These are phyloP conservation scores for Periphyllus acericola DNA, from an alignment of 2,888 invertebrate genomes.

Conservation along the genomic window DNA sequence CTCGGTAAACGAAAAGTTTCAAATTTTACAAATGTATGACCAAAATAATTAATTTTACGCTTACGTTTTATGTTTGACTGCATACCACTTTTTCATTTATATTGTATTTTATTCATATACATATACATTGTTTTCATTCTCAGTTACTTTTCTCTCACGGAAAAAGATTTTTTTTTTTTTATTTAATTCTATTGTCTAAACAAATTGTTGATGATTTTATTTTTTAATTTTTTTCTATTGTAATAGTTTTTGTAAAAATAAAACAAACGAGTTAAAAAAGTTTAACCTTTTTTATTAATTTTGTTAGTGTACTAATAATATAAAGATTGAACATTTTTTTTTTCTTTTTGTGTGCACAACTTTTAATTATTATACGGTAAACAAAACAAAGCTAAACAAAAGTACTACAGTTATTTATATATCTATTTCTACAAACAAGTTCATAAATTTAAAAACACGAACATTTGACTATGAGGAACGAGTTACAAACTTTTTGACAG, in stretches of 20 bases:
- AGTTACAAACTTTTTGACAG: background rate
- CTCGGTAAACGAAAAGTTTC: no score
- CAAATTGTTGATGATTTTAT: slow-evolving; percentile 6
- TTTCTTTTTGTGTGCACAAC: background rate
- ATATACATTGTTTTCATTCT: background rate
- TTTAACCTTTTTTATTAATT: slow-evolving; percentile 24
- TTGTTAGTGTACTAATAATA: background rate
- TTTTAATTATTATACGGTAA: slow-evolving; percentile 35
- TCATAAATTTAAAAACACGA: background rate
- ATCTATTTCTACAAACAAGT: background rate
- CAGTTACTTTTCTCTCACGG: background rate
- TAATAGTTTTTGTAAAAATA: background rate
- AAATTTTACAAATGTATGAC: background rate
- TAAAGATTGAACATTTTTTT: slow-evolving; percentile 15
- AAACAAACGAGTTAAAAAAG: slow-evolving; percentile 10
- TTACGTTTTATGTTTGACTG: background rate
- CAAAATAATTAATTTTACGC: background rate
- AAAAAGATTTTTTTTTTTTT: slow-evolving; percentile 24
- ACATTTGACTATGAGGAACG: background rate
- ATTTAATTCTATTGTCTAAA: slow-evolving; percentile 11
- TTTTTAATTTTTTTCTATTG: slow-evolving; percentile 20
- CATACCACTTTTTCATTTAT: slow-evolving; percentile 1
- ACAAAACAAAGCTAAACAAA: background rate
- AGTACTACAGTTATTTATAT: background rate
- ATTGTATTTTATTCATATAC: background rate